Base-by-base conservation (phyloP, 2,888 invertebrate species). In the Drosophila multiciliata region DNA sequence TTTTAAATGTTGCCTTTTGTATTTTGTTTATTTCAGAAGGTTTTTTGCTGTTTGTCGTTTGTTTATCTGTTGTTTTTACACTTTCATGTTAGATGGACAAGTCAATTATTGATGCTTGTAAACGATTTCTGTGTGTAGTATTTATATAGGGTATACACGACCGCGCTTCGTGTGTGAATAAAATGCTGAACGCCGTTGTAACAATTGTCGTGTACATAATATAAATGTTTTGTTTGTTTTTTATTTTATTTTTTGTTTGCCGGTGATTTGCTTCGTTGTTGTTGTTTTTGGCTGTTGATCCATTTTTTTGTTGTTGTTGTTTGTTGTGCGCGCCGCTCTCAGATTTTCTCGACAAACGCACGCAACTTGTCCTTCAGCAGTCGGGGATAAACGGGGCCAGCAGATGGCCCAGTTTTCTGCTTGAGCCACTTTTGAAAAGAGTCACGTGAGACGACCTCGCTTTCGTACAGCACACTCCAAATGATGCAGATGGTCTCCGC, bases 401-500 rank as follows among this genome's bases (percentile, higher is more conserved):
- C 54, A 0, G 77, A 58, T 23, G 78, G 75, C 9, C 75, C 75
- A 0, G 54, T 42, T 29, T 87, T 83, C 33, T 82, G 77, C 48
- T 83, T 85, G 32, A 90, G 84, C 92, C 92, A 92, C 64, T 92
- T 92, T 40, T 92, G 90, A 63, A 91, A 91, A 0, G 92, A 89
- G 57, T 92, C 92, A 55, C 90, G 91, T 5, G 92, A 86, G 54
- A 92, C 92, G 6, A 92, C 88, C 49, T 91, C 92, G 40, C 83
- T 79, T 54, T 92, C 92, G 60, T 91, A 91, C n/a, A 92, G 80
- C 11, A 91, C 75, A 12, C 81, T 82, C 42, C 92, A 86, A 23
- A 90, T 81, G 32, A 66, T 82, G 67, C 87, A 90, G 35, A 92
- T 91, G 42, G 91, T 64, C 23, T 91, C 88, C 87, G 68, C 82